Conservation (phyloP, 2,888 invertebrate genomes). For the Clostera curtula region DNA sequence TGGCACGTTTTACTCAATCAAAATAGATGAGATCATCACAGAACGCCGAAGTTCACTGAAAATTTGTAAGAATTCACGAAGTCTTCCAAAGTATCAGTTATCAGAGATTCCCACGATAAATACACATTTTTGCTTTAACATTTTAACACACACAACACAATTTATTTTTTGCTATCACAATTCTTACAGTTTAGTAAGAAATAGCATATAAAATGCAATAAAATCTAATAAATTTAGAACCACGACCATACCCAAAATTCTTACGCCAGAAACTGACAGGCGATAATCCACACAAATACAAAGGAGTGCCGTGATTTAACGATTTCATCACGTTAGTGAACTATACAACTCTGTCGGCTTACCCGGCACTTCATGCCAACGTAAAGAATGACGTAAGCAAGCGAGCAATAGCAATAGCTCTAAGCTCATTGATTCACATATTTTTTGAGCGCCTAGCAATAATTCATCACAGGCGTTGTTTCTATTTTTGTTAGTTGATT, state of each 20-base stretch:
- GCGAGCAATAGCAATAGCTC: constrained; percentile 2
- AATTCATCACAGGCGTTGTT: neutral
- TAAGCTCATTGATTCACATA: constrained; percentile 14
- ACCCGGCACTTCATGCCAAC: constrained; percentile 47
- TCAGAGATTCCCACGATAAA: constrained; percentile 6
- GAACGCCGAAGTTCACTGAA: constrained; percentile 19
- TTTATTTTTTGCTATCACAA: too few relatives aligned
- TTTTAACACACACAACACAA: too few relatives aligned
- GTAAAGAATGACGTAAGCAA: constrained; percentile 50
- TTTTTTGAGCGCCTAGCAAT: neutral
- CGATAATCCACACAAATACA: constrained; percentile 22
- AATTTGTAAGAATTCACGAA: constrained; percentile 12
- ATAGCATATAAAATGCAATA: constrained; percentile 12
- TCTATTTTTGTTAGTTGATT: too few relatives aligned
- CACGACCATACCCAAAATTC: constrained; percentile 37
- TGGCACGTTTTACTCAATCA: constrained; percentile 8
- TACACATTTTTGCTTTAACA: constrained; percentile 2
- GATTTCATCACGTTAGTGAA: constrained; percentile 7
- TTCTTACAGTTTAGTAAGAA: constrained; percentile 1
- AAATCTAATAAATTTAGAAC: constrained; percentile 19
- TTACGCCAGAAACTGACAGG: constrained; percentile 42
- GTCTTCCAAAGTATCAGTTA: constrained; percentile 12
- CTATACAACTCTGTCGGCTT: constrained; percentile 32
- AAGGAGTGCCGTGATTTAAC: constrained; percentile 9
- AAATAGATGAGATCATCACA: constrained; percentile 44